A percentile compares a stretch with the other conserved stretches of the same genome.
Conservation (phyloP, 2,113 vertebrate species). For the Gymnogyps californianus region DNA sequence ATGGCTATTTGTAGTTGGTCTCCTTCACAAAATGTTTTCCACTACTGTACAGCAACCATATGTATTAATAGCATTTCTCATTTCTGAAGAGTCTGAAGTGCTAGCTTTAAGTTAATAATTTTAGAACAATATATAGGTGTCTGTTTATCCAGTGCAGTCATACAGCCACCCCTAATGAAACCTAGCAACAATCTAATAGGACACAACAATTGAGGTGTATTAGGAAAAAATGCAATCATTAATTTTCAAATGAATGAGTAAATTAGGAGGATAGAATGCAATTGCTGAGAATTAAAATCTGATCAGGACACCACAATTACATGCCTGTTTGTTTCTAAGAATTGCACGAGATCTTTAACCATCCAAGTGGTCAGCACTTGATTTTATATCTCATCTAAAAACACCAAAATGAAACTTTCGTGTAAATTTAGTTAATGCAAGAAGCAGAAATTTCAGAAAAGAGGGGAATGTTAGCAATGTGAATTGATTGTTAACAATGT, state of each 20-base stretch:
- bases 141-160: background rate
- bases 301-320: background rate
- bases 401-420: background rate
- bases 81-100: background rate
- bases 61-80: background rate
- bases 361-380: background rate
- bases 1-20: conserved; percentile 8
- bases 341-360: background rate
- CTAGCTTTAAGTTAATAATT: background rate
- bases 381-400: background rate
- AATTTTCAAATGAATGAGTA: background rate
- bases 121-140: background rate
- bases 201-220: background rate
- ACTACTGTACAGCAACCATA: background rate
- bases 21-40: conserved; percentile 27
- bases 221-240: background rate
- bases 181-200: background rate
- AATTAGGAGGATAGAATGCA: background rate
- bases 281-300: background rate
- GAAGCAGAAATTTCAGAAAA: background rate
- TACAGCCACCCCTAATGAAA: background rate
- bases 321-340: background rate
- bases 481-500: background rate
- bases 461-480: background rate
- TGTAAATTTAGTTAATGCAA: background rate